Evolutionary conservation across 2,797 vertebrate species (phyloP), one percentile per base, ranked within the genome.

Genomic region (Falco biarmicus): DNA sequence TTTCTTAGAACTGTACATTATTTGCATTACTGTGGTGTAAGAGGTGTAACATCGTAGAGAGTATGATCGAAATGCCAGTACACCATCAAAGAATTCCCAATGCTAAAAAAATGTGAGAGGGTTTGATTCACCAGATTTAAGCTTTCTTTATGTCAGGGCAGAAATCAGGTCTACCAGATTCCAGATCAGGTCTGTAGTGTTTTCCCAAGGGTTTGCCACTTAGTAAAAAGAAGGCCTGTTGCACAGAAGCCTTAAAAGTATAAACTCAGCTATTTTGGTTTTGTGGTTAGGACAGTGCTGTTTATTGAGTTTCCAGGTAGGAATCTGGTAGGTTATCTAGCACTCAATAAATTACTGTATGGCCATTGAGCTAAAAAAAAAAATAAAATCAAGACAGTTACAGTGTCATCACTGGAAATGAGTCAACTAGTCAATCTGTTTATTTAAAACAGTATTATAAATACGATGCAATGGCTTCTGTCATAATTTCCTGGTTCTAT

Each of bases 251-350:
- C 77, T 95, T 90, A 54, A 64, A 87, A 87, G 74, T 91, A 50
- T 56, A 57, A 87, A 77, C 74, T 87, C 68, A 68, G 90, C 82
- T 93, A 79, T 92, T 96, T 95, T 80, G 94, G 93, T 95, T 96
- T 96, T 94, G 96, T 92, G 95, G 96, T 94, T 93, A 94, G 78
- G 94, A 95, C 84, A 87, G 71, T 95, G 88, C 87, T 95, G 88
- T 92, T 95, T 92, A 93, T 56, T 95, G 94, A 95, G 85, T 87
- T 96, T 91, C 89, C 80, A 93, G 73, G 87, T 88, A 92, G 86
- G 95, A 93, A 93, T 96, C 90, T 82, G 77, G 65, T 91, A 76
- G 85, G 85, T 91, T 95, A 93, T 90, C 90, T 92, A 82, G 56
- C 85, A 92, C 85, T 89, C 88, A 90, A 64, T 96, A 95, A 87